phyloP scores from a whole-genome alignment of 2,113 vertebrate genomes.

The Sinocyclocheilus rhinocerous region DNA sequence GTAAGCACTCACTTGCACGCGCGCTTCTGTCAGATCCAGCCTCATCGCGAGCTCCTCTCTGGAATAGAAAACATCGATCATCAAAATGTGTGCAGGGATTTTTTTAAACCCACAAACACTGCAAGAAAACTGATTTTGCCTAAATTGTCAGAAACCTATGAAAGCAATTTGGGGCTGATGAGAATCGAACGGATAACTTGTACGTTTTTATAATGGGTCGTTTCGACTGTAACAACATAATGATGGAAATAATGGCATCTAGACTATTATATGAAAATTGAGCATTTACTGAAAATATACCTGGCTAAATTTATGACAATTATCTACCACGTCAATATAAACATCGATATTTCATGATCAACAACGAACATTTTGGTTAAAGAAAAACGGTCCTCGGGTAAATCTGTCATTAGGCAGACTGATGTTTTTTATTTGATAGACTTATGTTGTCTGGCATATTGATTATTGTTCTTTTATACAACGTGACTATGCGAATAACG shows the following conservation, averaged over 20 bases:
- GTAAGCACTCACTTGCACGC: constrained; percentile 91
- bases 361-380: constrained; percentile 14
- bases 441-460: constrained; percentile 24
- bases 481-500: neutral
- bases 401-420: constrained; percentile 14
- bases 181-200: constrained; percentile 46
- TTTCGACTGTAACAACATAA: constrained; percentile 75
- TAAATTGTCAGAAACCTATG: constrained; percentile 31
- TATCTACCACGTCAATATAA: constrained; percentile 61
- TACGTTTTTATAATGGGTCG: constrained; percentile 43
- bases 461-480: constrained; percentile 1
- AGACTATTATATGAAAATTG: constrained; percentile 75
- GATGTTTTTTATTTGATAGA: constrained; percentile 17
- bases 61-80: constrained; percentile 55
- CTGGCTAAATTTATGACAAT: constrained; percentile 66
- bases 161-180: constrained; percentile 43
- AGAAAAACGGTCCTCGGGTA: constrained; percentile 21
- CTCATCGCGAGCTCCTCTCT: constrained; percentile 99
- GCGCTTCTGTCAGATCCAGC: constrained; percentile 95
- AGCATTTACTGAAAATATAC: constrained; percentile 64
- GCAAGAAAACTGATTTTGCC: constrained; percentile 45
- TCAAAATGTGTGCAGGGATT: constrained; percentile 51
- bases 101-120: constrained; percentile 15
- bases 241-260: constrained; percentile 77
- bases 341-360: constrained; percentile 61